phyloP scores from a whole-genome alignment of 2,797 vertebrate genomes.

The Syngnathus rostellatus region DNA sequence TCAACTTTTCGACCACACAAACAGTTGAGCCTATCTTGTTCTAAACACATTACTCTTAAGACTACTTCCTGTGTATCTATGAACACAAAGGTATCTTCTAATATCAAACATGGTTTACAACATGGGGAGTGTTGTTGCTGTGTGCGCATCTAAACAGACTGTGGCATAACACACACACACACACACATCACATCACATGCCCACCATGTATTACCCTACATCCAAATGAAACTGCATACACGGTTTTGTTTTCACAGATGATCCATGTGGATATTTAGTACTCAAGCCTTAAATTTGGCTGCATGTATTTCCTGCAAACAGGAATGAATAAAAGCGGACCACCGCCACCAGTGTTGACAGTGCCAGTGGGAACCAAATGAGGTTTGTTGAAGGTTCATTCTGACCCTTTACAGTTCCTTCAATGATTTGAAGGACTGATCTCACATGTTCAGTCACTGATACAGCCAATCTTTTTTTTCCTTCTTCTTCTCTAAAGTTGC shows the following conservation, averaged over 20 bases:
- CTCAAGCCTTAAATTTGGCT: constrained; percentile 35
- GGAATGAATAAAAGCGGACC: constrained; percentile 33
- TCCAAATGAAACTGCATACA: constrained; percentile 58
- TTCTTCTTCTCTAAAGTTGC: constrained; percentile 29
- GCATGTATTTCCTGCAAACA: constrained; percentile 46
- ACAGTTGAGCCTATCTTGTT: constrained; percentile 40
- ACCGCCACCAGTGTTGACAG: constrained; percentile 23
- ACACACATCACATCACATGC: too few relatives aligned
- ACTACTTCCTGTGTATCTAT: constrained; percentile 26
- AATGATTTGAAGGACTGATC: constrained; percentile 20
- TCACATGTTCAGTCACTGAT: constrained; percentile 23
- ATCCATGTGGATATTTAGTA: constrained; percentile 5
- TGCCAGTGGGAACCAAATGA: constrained; percentile 34
- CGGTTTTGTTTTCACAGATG: constrained; percentile 29
- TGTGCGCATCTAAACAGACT: not conserved
- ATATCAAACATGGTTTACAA: constrained; percentile 38
- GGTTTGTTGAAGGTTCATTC: constrained; percentile 45
- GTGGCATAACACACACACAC: constrained; percentile 37
- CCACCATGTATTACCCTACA: constrained; percentile 33
- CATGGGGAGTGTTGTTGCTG: constrained; percentile 25
- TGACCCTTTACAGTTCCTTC: constrained; percentile 20
- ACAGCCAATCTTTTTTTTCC: constrained; percentile 31
- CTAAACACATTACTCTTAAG: constrained; percentile 35
- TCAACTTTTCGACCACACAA: constrained; percentile 44
- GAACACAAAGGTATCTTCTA: constrained; percentile 30